phyloP scores from a whole-genome alignment of 30 jellyfish, hydroid and myxozoan genomes.

The Mastigias papua region DNA sequence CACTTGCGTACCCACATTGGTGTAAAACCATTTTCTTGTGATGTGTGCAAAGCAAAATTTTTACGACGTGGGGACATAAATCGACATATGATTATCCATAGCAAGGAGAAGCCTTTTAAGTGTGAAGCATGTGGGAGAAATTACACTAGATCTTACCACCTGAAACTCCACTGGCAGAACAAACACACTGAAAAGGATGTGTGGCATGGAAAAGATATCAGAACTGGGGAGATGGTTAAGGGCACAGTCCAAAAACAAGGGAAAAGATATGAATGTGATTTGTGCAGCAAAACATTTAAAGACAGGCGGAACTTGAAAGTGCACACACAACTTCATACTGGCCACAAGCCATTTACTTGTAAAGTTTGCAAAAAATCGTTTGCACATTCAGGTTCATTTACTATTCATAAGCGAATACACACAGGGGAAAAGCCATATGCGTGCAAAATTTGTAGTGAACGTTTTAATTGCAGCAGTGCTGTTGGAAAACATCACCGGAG shows the following conservation, averaged over 20 bases:
- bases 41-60: slow-evolving; percentile 2
- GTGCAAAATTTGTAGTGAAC: slow-evolving; percentile 2
- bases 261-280: background rate
- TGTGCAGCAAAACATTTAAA: slow-evolving; percentile 31
- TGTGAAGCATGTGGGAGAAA: slow-evolving; percentile 36
- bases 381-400: slow-evolving; percentile 28
- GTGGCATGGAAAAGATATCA: background rate
- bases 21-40: slow-evolving; percentile 33
- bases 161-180: slow-evolving; percentile 39
- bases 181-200: background rate
- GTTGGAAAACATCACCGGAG: slow-evolving; percentile 17
- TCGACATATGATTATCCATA: slow-evolving; percentile 33
- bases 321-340: slow-evolving; percentile 33
- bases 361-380: slow-evolving; percentile 30
- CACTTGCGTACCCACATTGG: slow-evolving; percentile 15
- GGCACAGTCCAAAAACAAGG: background rate
- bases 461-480: slow-evolving; percentile 34
- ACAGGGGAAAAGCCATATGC: slow-evolving; percentile 37
- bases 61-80: slow-evolving; percentile 13
- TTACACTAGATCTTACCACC: slow-evolving; percentile 11
- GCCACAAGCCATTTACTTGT: slow-evolving; percentile 25
- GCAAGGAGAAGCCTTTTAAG: slow-evolving; percentile 12
- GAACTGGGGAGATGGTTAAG: background rate
- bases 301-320: slow-evolving; percentile 10
- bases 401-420: slow-evolving; percentile 28